These are phyloP conservation scores for Helogale parvula DNA, from an alignment of 2,113 vertebrate genomes.

Conservation along the genomic window DNA sequence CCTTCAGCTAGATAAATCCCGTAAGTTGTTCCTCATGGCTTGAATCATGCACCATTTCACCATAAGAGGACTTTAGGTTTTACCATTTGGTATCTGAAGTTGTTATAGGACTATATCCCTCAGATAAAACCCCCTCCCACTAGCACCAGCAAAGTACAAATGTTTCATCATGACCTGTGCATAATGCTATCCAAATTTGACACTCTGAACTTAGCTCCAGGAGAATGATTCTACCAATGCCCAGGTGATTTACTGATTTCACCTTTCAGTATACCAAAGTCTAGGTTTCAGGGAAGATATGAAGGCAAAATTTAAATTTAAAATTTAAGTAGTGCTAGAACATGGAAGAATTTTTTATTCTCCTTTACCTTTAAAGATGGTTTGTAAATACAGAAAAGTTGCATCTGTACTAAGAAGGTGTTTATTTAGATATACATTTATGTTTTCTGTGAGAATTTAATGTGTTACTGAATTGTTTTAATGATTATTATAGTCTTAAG, in stretches of 20 bases:
- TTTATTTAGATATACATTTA: constrained; percentile 32
- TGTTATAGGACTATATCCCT: background rate
- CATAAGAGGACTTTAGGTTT: background rate
- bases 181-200: background rate
- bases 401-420: background rate
- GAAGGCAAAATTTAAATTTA: background rate
- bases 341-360: background rate
- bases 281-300: background rate
- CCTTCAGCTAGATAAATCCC: background rate
- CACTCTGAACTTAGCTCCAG: background rate
- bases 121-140: background rate
- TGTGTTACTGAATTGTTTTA: constrained; percentile 49
- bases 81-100: background rate
- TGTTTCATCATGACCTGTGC: background rate
- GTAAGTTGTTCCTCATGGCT: background rate
- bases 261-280: background rate
- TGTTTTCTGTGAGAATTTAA: constrained; percentile 39
- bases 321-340: background rate
- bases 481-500: background rate
- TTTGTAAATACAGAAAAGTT: constrained; percentile 49
- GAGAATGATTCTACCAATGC: background rate
- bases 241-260: background rate
- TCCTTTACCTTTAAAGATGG: background rate
- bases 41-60: background rate
- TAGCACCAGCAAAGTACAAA: background rate